Percentiles rank a stretch among this genome's conserved stretches.
Evolutionary conservation across 2,113 vertebrate genomes (phyloP).

Genomic region (Nasalis larvatus): DNA sequence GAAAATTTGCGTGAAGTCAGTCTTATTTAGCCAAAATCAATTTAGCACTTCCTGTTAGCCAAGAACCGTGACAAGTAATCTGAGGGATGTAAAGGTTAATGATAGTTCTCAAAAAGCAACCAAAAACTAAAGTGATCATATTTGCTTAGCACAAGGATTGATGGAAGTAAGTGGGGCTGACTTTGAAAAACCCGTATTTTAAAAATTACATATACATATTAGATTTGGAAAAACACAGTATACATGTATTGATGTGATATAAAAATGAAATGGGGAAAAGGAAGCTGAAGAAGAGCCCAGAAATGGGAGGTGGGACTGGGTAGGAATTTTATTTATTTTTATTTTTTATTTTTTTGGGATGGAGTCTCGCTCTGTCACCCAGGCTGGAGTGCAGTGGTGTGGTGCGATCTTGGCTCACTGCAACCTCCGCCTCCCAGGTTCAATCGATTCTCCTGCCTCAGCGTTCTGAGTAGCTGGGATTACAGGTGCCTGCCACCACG

Average conservation of each 20-base stretch:
- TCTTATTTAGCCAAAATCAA: neutral
- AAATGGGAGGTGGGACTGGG: neutral
- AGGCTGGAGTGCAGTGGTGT: too few species aligned
- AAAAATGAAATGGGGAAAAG: neutral
- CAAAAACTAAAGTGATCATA: neutral
- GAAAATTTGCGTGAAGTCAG: neutral
- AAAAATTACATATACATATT: neutral
- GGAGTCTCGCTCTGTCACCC: too few species aligned
- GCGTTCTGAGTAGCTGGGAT: too few species aligned
- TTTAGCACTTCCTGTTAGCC: neutral
- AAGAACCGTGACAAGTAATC: neutral
- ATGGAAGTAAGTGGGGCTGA: neutral
- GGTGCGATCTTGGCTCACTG: too few species aligned
- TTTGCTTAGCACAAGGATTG: neutral
- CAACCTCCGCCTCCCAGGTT: too few species aligned
- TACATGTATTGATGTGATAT: neutral
- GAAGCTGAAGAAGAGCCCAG: neutral
- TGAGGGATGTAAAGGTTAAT: neutral
- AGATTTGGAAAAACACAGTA: neutral
- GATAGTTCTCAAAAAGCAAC: neutral
- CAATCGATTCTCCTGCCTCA: too few species aligned
- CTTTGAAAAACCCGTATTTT: neutral
- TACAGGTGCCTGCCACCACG: too few species aligned
- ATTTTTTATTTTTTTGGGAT: neutral
- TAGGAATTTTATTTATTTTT: neutral